phyloP scores from a whole-genome alignment of 1,140 invertebrate genomes.

The Heliconius hermathena region DNA sequence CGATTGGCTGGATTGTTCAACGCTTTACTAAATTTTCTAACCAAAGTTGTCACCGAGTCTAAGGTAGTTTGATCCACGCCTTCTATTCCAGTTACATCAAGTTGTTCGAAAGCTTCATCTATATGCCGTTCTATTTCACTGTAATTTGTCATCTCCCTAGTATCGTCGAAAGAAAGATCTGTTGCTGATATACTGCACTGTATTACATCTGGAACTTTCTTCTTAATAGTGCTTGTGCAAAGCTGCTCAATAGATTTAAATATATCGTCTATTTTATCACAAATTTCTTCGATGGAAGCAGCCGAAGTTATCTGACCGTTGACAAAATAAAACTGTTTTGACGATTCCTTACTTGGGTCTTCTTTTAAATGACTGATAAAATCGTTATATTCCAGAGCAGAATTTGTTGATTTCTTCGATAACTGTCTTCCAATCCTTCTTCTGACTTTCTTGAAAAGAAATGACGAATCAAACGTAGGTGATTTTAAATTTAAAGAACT shows the following conservation, averaged over 20 bases:
- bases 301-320: constrained; percentile 65
- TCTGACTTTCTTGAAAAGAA: constrained; percentile 59
- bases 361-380: constrained; percentile 57
- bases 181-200: constrained; percentile 63
- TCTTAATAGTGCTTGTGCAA: constrained; percentile 49
- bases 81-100: constrained; percentile 50
- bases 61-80: constrained; percentile 48
- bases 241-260: constrained; percentile 71
- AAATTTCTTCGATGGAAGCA: constrained; percentile 65
- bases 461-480: constrained; percentile 65
- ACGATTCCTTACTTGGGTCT: constrained; percentile 43
- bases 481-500: constrained; percentile 58
- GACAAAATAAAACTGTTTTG: constrained; percentile 55
- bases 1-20: constrained; percentile 51
- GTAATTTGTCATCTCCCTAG: constrained; percentile 42
- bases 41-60: constrained; percentile 65
- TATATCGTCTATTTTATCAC: constrained; percentile 65
- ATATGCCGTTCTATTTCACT: constrained; percentile 61
- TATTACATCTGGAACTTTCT: constrained; percentile 54
- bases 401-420: constrained; percentile 52
- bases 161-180: constrained; percentile 68
- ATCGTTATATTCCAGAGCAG: constrained; percentile 55
- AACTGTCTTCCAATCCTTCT: constrained; percentile 55
- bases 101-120: constrained; percentile 63
- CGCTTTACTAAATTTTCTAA: constrained; percentile 62